phyloP scores from a whole-genome alignment of 2,113 vertebrate species.

The Festucalex cinctus region DNA sequence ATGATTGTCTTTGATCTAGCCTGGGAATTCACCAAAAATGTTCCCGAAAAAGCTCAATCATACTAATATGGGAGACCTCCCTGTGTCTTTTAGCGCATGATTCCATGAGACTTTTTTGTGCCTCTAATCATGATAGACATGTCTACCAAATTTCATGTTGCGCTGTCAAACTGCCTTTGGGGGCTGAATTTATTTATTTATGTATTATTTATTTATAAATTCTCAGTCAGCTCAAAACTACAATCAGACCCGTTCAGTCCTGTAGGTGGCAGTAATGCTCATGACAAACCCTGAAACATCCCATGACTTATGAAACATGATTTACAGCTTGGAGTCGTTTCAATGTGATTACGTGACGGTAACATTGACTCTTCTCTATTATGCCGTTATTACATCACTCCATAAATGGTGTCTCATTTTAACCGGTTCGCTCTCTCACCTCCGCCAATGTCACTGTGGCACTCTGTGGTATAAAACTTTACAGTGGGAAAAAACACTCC shows the following conservation, averaged over 20 bases:
- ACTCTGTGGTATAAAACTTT: slow-evolving; percentile 58
- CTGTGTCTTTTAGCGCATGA: background rate
- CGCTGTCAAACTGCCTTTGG: background rate
- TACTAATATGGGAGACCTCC: background rate
- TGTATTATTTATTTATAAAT: background rate
- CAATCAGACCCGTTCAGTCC: background rate
- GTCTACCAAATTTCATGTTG: background rate
- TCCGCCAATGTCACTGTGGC: slow-evolving; percentile 48
- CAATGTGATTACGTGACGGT: background rate
- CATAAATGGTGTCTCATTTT: slow-evolving; percentile 37
- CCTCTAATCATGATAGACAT: background rate
- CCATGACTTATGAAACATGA: background rate
- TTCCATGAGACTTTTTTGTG: background rate
- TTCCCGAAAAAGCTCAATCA: background rate
- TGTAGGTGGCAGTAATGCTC: background rate
- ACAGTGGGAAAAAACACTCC: slow-evolving; percentile 54
- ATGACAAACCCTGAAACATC: background rate
- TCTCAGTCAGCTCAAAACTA: background rate
- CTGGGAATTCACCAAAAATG: background rate
- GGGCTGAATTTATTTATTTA: too few species aligned
- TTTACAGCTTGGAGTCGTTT: background rate
- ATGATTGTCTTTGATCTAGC: background rate
- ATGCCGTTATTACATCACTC: background rate
- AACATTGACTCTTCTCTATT: background rate
- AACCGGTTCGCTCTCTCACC: slow-evolving; percentile 43